phyloP scores from a whole-genome alignment of 2,888 invertebrate species.

The Galerucella pusilla region DNA sequence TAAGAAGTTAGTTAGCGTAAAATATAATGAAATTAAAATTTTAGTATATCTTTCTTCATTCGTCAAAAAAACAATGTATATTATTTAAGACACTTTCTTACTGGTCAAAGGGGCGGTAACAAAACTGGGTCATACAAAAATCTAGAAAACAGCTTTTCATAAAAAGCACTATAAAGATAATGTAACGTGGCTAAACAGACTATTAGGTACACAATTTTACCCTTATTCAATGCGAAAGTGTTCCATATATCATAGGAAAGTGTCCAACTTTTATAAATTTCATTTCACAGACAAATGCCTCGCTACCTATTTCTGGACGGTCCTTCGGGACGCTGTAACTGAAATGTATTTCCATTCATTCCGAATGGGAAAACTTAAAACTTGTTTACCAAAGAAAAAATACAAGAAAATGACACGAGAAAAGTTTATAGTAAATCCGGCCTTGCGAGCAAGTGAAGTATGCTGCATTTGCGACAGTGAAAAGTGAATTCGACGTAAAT shows the following conservation, averaged over 20 bases:
- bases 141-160: neutral
- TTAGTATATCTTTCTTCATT: too few relatives aligned
- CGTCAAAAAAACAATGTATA: too few relatives aligned
- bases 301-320: slow-evolving; percentile 2
- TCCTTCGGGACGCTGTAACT: slow-evolving; percentile 23
- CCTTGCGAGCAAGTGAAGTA: neutral
- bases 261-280: slow-evolving; percentile 36
- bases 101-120: neutral
- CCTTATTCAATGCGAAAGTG: slow-evolving; percentile 25
- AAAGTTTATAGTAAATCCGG: slow-evolving; percentile 10
- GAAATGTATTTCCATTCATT: slow-evolving; percentile 30
- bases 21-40: too few relatives aligned
- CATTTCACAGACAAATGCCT: slow-evolving; percentile 33
- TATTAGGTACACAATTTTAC: slow-evolving; percentile 22
- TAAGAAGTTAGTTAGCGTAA: too few relatives aligned
- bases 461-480: neutral
- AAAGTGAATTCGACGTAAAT: neutral
- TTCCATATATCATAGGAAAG: slow-evolving; percentile 27
- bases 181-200: slow-evolving; percentile 11
- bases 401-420: slow-evolving; percentile 14
- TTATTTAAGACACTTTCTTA: too few relatives aligned
- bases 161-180: slow-evolving; percentile 25
- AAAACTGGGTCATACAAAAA: neutral
- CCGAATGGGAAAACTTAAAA: slow-evolving; percentile 32
- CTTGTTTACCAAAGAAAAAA: slow-evolving; percentile 23